These are phyloP conservation scores for Hafferia zeledoni DNA, from an alignment of 2,797 vertebrate genomes.

Conservation along the genomic window DNA sequence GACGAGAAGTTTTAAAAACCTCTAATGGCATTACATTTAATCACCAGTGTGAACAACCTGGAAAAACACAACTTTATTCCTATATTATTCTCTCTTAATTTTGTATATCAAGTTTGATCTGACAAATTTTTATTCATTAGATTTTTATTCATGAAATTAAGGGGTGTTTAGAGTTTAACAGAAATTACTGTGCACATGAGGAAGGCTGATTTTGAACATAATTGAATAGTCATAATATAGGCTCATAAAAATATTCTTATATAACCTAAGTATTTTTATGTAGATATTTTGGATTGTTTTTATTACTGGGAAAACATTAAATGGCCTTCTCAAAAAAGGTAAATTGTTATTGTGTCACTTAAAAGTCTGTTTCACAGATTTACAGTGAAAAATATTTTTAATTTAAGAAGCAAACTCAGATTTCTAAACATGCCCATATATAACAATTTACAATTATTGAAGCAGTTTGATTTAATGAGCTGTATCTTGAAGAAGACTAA, in stretches of 20 bases:
- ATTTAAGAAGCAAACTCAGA: conserved; percentile 57
- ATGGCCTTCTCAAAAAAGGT: background rate
- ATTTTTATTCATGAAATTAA: background rate
- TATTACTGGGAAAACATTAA: background rate
- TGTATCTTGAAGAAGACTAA: conserved; percentile 45
- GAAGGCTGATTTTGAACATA: background rate
- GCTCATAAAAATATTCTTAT: background rate
- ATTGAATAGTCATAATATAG: background rate
- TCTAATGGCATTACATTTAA: background rate
- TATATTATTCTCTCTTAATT: background rate
- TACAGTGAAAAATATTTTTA: conserved; percentile 67
- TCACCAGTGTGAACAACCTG: background rate
- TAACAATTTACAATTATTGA: conserved; percentile 61
- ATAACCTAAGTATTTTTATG: background rate
- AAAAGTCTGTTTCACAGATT: conserved; percentile 26
- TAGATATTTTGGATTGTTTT: background rate
- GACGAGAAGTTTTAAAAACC: background rate
- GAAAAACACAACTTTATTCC: background rate
- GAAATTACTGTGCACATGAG: background rate
- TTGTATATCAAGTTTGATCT: background rate
- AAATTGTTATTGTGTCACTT: conserved; percentile 23
- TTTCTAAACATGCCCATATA: conserved; percentile 44
- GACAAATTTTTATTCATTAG: background rate
- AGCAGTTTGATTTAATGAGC: conserved; percentile 65
- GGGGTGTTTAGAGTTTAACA: background rate